These are phyloP conservation scores for crab-eating macaque (Macaca fascicularis) DNA, from an alignment of 2,113 vertebrate genomes.

Conservation along the genomic window DNA sequence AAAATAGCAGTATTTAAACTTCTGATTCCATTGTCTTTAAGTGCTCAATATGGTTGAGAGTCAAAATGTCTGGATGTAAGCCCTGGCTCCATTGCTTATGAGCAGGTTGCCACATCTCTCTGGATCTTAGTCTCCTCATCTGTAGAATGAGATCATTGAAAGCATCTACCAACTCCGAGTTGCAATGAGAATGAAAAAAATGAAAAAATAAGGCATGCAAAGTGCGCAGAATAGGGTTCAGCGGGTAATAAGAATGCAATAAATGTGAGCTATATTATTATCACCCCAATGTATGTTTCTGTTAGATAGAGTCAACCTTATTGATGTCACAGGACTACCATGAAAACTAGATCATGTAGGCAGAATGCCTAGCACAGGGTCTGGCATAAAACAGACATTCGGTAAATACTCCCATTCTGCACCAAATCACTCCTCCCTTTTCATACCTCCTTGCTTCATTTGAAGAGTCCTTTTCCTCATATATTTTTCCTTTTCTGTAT, in stretches of 20 bases:
- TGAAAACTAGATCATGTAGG: background rate
- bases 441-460: background rate
- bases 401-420: background rate
- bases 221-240: background rate
- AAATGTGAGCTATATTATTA: background rate
- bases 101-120: background rate
- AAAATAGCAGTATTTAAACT: background rate
- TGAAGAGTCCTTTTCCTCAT: background rate
- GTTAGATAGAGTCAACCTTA: background rate
- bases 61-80: background rate
- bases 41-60: background rate
- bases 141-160: slow-evolving; percentile 23
- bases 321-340: background rate
- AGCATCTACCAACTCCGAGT: background rate
- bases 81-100: background rate
- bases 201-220: background rate
- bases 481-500: slow-evolving; percentile 40
- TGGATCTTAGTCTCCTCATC: background rate
- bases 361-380: background rate
- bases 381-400: background rate
- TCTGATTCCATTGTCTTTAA: background rate
- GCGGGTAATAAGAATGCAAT: background rate
- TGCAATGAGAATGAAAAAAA: background rate
- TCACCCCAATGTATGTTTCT: background rate
- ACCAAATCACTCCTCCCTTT: background rate